Evolutionary conservation across 2,113 vertebrate genomes (phyloP).

Genomic region (Malurus alboscapulatus): DNA sequence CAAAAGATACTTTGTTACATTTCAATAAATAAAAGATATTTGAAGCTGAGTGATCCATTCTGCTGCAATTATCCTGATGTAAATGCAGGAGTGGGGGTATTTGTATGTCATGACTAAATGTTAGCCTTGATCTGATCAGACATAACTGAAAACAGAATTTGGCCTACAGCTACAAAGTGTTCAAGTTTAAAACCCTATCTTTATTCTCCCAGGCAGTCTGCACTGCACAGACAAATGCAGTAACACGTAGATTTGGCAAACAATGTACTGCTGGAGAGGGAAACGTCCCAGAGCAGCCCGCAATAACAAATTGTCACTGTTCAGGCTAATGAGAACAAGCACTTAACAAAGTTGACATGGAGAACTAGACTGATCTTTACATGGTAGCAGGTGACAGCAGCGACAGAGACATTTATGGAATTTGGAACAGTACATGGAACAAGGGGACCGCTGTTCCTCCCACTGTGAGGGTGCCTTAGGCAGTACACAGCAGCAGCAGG

Average conservation of each 20-base stretch:
- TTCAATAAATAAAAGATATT: not conserved
- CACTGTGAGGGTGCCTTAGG: conserved; percentile 59
- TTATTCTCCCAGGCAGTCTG: conserved; percentile 10
- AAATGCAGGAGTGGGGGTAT: not conserved
- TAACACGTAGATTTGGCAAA: conserved; percentile 37
- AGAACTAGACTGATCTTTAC: conserved; percentile 37
- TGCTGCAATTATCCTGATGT: not conserved
- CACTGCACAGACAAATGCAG: not conserved
- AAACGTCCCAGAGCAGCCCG: not conserved
- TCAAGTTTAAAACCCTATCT: not conserved
- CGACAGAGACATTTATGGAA: conserved; percentile 1
- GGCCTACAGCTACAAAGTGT: conserved; percentile 14
- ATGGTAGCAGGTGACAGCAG: conserved; percentile 47
- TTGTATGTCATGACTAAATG: not conserved
- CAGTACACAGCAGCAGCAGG: conserved; percentile 41
- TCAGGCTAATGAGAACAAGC: conserved; percentile 62
- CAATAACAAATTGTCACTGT: conserved; percentile 44
- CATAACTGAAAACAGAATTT: conserved; percentile 31
- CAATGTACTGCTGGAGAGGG: not conserved
- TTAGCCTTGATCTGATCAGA: conserved; percentile 15
- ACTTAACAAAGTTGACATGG: conserved; percentile 45
- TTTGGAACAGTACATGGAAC: conserved; percentile 46
- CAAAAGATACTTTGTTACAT: not conserved
- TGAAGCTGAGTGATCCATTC: not conserved
- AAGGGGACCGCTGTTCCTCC: conserved; percentile 36